Percentiles rank a stretch among this genome's conserved stretches.
phyloP scores from a whole-genome alignment of 1,140 invertebrate genomes.

The Littorina saxatilis region DNA sequence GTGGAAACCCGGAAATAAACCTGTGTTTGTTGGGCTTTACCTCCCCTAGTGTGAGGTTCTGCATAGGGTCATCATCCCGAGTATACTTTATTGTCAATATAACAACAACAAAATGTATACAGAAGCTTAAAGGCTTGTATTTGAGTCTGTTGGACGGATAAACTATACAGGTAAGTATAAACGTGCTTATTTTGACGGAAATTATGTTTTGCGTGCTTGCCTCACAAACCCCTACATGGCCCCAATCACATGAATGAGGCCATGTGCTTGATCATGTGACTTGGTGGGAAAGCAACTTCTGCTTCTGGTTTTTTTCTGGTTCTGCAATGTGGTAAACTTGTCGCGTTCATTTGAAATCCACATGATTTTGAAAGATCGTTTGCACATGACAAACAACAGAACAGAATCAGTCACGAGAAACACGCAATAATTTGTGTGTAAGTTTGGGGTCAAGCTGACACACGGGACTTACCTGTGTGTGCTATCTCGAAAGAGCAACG shows the following conservation, averaged over 20 bases:
- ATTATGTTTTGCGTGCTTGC: background rate
- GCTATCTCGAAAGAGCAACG: too few relatives aligned
- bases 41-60: background rate
- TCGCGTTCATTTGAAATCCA: background rate
- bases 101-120: background rate
- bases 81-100: background rate
- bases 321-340: background rate
- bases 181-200: background rate
- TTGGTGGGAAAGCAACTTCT: background rate
- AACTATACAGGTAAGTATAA: too few relatives aligned
- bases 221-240: background rate
- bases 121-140: too few relatives aligned
- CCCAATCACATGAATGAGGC: background rate
- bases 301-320: background rate
- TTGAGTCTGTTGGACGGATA: too few relatives aligned
- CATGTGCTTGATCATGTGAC: conserved; percentile 24
- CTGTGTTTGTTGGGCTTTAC: background rate
- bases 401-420: background rate
- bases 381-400: background rate
- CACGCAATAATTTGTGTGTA: background rate
- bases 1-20: background rate
- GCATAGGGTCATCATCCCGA: background rate
- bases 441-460: too few relatives aligned
- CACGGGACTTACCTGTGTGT: too few relatives aligned
- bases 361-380: background rate